Percentiles rank a stretch among this genome's conserved stretches.
phyloP scores from a whole-genome alignment of 2,113 vertebrate species.

The Pterocles burchelli region DNA sequence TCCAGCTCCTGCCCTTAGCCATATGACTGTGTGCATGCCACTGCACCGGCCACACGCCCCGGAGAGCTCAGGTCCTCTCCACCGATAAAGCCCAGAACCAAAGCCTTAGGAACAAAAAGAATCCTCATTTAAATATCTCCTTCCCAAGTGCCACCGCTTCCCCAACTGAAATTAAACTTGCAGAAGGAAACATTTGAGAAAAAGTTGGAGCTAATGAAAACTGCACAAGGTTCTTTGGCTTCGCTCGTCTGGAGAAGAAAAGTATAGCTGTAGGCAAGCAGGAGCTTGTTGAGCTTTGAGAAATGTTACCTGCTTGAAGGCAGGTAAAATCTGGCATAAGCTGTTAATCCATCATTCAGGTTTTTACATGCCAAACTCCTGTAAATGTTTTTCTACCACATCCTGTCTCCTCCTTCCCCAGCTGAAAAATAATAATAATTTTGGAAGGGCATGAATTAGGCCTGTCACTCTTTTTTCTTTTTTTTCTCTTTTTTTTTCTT shows the following conservation, averaged over 20 bases:
- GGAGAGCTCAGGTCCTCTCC: background rate
- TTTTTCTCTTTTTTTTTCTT: background rate
- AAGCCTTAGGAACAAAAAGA: background rate
- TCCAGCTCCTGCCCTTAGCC: constrained; percentile 54
- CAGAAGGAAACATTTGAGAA: background rate
- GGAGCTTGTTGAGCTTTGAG: constrained; percentile 54
- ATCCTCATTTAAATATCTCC: background rate
- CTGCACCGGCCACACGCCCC: background rate
- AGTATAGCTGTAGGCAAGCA: constrained; percentile 64
- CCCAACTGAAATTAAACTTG: background rate
- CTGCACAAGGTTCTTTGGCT: constrained; percentile 14
- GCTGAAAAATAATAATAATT: constrained; percentile 68
- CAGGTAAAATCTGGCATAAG: constrained; percentile 68
- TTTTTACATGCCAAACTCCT: constrained; percentile 69
- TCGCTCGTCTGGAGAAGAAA: constrained; percentile 20
- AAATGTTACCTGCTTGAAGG: constrained; percentile 66
- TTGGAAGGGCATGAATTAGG: constrained; percentile 62
- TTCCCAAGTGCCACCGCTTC: background rate
- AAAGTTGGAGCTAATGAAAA: constrained; percentile 21
- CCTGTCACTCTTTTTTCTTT: background rate
- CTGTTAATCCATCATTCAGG: constrained; percentile 72
- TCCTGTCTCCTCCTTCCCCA: constrained; percentile 69
- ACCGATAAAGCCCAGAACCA: background rate
- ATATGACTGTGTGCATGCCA: background rate
- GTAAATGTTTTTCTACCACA: constrained; percentile 68